Conservation (phyloP, 1,140 invertebrate species). For the Drosophila biarmipes region DNA sequence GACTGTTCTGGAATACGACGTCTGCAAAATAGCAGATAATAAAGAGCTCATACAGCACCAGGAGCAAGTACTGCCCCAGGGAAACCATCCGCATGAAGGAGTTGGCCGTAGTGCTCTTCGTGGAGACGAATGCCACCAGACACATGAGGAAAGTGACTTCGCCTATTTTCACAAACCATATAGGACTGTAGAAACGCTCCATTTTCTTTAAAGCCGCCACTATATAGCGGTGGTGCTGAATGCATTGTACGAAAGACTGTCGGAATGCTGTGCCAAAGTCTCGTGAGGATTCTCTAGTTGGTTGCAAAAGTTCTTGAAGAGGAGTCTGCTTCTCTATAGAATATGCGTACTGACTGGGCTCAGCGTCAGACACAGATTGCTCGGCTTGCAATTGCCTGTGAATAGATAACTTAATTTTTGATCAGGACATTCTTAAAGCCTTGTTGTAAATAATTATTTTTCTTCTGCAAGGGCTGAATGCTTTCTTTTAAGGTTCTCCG, state of each 20-base stretch:
- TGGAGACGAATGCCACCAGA: slow-evolving; percentile 70
- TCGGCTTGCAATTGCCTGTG: slow-evolving; percentile 42
- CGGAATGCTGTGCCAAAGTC: slow-evolving; percentile 51
- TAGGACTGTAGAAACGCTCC: slow-evolving; percentile 71
- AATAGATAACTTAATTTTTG: background rate
- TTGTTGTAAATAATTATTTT: no score
- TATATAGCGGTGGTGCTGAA: slow-evolving; percentile 68
- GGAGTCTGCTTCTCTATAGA: slow-evolving; percentile 42
- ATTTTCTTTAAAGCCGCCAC: slow-evolving; percentile 49
- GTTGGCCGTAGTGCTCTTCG: slow-evolving; percentile 70
- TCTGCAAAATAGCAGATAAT: slow-evolving; percentile 81
- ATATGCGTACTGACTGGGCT: slow-evolving; percentile 65
- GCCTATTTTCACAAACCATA: slow-evolving; percentile 75
- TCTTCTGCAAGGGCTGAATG: no score
- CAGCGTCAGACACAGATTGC: slow-evolving; percentile 51
- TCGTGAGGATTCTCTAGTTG: background rate
- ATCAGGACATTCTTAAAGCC: no score
- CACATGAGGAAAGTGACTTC: slow-evolving; percentile 77
- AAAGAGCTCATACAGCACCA: slow-evolving; percentile 70
- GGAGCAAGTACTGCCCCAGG: slow-evolving; percentile 65
- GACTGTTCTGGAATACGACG: slow-evolving; percentile 70
- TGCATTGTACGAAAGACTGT: slow-evolving; percentile 41
- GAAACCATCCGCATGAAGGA: slow-evolving; percentile 72
- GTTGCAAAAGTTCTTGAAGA: slow-evolving; percentile 28
- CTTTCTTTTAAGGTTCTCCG: no score